These are phyloP conservation scores for Tragelaphus strepsiceros DNA, from an alignment of 2,113 vertebrate genomes.

Conservation along the genomic window DNA sequence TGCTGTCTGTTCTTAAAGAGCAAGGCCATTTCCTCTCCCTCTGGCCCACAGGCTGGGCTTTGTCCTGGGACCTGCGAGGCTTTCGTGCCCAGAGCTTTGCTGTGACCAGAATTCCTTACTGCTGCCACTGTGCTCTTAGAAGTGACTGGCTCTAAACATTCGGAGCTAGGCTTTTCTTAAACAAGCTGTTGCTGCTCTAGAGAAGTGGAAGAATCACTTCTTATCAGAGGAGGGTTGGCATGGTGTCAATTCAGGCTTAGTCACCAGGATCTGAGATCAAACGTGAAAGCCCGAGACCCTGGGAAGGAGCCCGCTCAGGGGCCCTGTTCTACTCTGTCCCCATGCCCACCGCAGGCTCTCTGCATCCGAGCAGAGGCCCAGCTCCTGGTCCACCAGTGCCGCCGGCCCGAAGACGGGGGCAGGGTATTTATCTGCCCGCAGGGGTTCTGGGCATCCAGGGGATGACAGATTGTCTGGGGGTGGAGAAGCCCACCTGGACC, in stretches of 20 bases:
- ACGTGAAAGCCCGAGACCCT: neutral
- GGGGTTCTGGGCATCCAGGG: neutral
- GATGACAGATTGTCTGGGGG: neutral
- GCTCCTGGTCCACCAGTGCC: neutral
- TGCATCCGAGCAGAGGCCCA: neutral
- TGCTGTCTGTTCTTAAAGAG: neutral
- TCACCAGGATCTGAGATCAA: slow-evolving; percentile 43
- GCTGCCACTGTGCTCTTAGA: neutral
- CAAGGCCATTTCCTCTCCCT: neutral
- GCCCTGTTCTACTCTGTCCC: neutral
- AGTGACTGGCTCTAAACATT: neutral
- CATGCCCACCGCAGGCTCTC: neutral
- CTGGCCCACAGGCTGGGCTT: neutral
- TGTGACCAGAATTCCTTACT: neutral
- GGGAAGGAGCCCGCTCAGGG: neutral
- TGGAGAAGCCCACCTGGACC: neutral
- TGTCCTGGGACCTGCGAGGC: neutral
- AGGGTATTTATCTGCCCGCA: neutral
- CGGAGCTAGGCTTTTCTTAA: neutral
- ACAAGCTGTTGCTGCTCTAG: neutral
- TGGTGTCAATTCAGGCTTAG: neutral
- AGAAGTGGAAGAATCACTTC: neutral
- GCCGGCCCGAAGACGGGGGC: neutral
- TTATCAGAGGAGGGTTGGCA: neutral
- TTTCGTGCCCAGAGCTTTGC: fast-evolving